phyloP scores from a whole-genome alignment of 2,797 vertebrate genomes.

The Thunnus albacares region DNA sequence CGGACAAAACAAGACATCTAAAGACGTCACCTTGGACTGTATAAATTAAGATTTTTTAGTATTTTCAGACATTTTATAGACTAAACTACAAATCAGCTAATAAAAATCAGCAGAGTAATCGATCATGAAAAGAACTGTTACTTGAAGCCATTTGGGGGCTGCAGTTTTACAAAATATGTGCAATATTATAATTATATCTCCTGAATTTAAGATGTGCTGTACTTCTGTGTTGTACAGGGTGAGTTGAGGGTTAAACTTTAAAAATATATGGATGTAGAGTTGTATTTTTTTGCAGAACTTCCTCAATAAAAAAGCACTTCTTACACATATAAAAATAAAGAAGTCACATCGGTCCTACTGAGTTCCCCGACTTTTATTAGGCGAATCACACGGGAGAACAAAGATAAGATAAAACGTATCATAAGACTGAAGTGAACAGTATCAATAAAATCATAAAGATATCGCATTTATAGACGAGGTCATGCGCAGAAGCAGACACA shows the following conservation, averaged over 20 bases:
- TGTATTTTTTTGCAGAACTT: background rate
- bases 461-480: conserved; percentile 11
- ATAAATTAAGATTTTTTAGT: background rate
- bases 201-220: background rate
- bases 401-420: conserved; percentile 61
- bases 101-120: too few relatives aligned
- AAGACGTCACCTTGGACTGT: too few relatives aligned
- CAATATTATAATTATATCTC: too few relatives aligned
- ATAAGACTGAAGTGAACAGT: conserved; percentile 5
- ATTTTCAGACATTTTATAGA: background rate
- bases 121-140: background rate
- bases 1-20: too few relatives aligned
- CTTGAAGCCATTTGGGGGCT: background rate
- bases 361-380: conserved; percentile 43
- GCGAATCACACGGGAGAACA: background rate
- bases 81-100: too few relatives aligned
- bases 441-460: conserved; percentile 68
- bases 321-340: background rate
- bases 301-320: background rate
- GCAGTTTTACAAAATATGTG: too few relatives aligned
- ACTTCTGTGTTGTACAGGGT: background rate
- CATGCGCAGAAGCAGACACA: background rate
- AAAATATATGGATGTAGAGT: too few relatives aligned
- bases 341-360: background rate
- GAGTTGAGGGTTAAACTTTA: too few relatives aligned